Evolutionary conservation across 2,888 invertebrate species (phyloP).

Genomic region (Drosophila multiciliata): DNA sequence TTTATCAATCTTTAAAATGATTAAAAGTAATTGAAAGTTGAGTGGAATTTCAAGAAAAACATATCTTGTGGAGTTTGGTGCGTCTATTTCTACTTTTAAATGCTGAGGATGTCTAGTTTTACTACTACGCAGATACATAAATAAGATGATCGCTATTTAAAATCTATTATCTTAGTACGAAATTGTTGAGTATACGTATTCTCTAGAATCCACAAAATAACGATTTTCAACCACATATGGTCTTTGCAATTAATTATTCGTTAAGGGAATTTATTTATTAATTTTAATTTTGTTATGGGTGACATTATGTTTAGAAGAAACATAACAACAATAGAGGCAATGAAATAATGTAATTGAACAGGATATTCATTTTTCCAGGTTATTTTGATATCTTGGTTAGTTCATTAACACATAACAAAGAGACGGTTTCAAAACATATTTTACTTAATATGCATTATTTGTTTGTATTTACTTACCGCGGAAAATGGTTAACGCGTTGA

Average conservation of each 20-base stretch:
- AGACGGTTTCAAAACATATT: background rate
- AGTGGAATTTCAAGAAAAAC: background rate
- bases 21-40: background rate
- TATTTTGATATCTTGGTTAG: background rate
- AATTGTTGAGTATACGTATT: too few relatives aligned
- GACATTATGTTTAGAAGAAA: too few relatives aligned
- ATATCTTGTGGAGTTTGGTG: background rate
- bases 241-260: too few relatives aligned
- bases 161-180: too few relatives aligned
- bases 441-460: background rate
- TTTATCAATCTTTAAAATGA: background rate
- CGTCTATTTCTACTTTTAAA: background rate
- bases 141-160: background rate
- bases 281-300: too few relatives aligned
- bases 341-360: too few relatives aligned
- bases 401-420: background rate
- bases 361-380: background rate
- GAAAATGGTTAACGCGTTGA: conserved; percentile 98
- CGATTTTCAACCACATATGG: too few relatives aligned
- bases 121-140: too few relatives aligned
- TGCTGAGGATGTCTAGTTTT: background rate
- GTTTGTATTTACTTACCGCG: conserved; percentile 87
- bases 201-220: too few relatives aligned
- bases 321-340: too few relatives aligned
- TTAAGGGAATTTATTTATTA: too few relatives aligned